These are phyloP conservation scores for Pseudorhiza aurosa DNA, from an alignment of 30 jellyfish, hydroid and myxozoan species.

Conservation along the genomic window DNA sequence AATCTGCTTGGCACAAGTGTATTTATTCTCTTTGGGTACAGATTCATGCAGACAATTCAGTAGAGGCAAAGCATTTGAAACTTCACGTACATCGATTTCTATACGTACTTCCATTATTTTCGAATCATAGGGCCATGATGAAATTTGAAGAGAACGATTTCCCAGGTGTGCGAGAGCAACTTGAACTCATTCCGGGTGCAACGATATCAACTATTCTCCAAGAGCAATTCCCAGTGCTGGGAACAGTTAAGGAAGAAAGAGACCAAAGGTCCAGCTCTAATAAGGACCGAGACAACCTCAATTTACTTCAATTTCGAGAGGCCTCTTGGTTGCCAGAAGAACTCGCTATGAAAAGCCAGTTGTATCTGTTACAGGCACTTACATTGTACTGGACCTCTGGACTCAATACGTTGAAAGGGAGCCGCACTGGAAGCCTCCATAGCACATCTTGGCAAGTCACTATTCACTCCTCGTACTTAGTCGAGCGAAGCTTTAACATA, in stretches of 20 bases:
- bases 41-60: too few relatives aligned
- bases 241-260: slow-evolving; percentile 86
- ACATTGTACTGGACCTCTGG: slow-evolving; percentile 99
- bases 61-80: too few relatives aligned
- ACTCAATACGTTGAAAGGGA: slow-evolving; percentile 91
- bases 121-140: slow-evolving; percentile 96
- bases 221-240: slow-evolving; percentile 99
- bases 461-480: too few relatives aligned
- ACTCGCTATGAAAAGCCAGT: slow-evolving; percentile 81
- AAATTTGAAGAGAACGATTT: slow-evolving; percentile 97
- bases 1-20: too few relatives aligned
- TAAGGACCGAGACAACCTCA: slow-evolving; percentile 36
- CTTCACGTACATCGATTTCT: too few relatives aligned
- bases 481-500: too few relatives aligned
- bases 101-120: too few relatives aligned
- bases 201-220: slow-evolving; percentile 83
- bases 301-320: neutral
- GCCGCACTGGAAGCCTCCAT: slow-evolving; percentile 94
- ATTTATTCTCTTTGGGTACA: too few relatives aligned
- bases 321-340: slow-evolving; percentile 80
- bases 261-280: slow-evolving; percentile 25
- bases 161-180: slow-evolving; percentile 92
- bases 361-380: slow-evolving; percentile 88
- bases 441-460: slow-evolving; percentile 92
- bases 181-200: slow-evolving; percentile 95